Evolutionary conservation across 2,797 vertebrate genomes (phyloP), one percentile per base, ranked within the genome.

Genomic region (Danio aesculapii): DNA sequence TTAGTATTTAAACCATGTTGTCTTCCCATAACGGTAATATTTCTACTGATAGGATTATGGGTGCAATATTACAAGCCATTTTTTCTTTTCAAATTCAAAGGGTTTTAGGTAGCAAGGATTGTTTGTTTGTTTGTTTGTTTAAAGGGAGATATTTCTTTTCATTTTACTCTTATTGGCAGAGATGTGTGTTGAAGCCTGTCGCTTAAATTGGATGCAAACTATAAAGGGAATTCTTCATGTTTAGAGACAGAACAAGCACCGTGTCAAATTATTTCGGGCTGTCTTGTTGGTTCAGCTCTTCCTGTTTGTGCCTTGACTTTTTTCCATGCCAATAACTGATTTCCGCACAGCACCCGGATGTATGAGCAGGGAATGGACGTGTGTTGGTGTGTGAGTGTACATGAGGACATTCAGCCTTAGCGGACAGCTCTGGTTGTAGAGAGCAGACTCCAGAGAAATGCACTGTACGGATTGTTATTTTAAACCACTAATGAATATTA

Each of bases 401-500:
- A 80, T 77, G 53, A 58, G 55, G 68, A 66, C 53, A 47, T 78
- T 63, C 61, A 61, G 39, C 39, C 41, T 58, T 73, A 66, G 44
- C 57, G 67, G 52, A 59, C 21, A 17, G 8, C 57, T 82, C 53
- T 75, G 81, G 84, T 84, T 83, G 78, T 77, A 80, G 74, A 86
- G 82, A 75, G 82, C 69, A 43, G 82, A 86, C 83, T 83, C 21
- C 66, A 83, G 84, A 90, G 86, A 79, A 84, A 81, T 84, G 85
- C 89, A 86, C 90, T 91, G 89, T 88, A 84, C 84, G 88, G 58
- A 82, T 83, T 89, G 84, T 86, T 88, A 74, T 90, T 85, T 90
- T 88, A 88, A 91, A 90, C 91, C 92, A 92, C 93, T 93, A 90
- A 92, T 86, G 59, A 87, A 85, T 66, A 84, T 74, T 82, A 61